Base-by-base conservation (phyloP, 2,797 vertebrate species). In the Notolepis coatsorum region DNA sequence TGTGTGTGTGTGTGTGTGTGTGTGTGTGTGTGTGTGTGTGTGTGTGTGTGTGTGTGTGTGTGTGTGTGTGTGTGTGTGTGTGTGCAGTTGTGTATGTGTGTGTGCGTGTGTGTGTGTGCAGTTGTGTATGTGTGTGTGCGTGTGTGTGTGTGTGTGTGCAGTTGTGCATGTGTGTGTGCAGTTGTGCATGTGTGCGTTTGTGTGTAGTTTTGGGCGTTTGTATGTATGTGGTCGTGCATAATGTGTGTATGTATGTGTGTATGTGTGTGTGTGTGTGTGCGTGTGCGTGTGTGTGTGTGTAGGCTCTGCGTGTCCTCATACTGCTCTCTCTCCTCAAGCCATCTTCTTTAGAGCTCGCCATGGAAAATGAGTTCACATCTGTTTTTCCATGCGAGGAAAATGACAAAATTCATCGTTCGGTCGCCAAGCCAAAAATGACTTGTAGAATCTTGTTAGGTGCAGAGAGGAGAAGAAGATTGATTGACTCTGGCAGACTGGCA, bases 281-380 rank as follows among this genome's bases (percentile, higher is more conserved):
- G 27, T 49, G 13, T 25, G n/a, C 21, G 15, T 51, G 35, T 62
- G 25, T 65, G 25, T 57, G 39, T 60, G 28, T 27, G 51, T n/a
- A n/a, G n/a, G n/a, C n/a, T n/a, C n/a, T n/a, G n/a, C n/a, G n/a
- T n/a, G n/a, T n/a, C n/a, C n/a, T n/a, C n/a, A 48, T 17, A 21
- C 41, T 52, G 28, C 37, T 74, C 75, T 73, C 51, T 55, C 50
- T 71, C n/a, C 69, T 73, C 48, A 59, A 78, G 64, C 50, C 17
- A 24, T 67, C 61, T 58, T 62, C 55, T 62, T 88, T 52, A 67
- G 25, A 72, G 48, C 65, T 64, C 46, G 39, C 53, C 33, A 47
- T 81, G 84, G 77, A 85, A 87, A 90, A 84, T 85, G 41, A 45
- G 65, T 39, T 69, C 68, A 78, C 78, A 77, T 80, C 83, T 81